Evolutionary conservation across 2,113 vertebrate genomes (phyloP).

Genomic region (Dipodomys spectabilis): DNA sequence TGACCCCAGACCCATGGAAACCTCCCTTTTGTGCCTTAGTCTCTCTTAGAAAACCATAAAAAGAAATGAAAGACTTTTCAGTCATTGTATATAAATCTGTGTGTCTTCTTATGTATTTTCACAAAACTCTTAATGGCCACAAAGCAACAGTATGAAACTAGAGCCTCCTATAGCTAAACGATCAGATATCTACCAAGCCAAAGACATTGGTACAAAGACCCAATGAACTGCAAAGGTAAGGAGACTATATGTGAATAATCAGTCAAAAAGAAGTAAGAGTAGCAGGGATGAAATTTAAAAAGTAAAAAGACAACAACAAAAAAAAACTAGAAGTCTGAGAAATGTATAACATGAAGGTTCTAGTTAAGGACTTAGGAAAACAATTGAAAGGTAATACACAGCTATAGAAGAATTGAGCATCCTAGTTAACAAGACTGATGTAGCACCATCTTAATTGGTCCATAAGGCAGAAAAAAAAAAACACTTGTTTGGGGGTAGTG

Average conservation of each 20-base stretch:
- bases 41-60: conserved; percentile 52
- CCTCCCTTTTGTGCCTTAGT: conserved; percentile 12
- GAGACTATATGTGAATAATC: neutral
- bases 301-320: neutral
- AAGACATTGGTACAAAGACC: neutral
- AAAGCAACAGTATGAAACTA: conserved; percentile 31
- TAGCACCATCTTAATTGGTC: neutral
- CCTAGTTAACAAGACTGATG: neutral
- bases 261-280: neutral
- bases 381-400: neutral
- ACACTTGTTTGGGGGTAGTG: too few species aligned
- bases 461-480: neutral
- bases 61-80: neutral
- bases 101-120: conserved; percentile 28
- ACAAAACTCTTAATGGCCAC: conserved; percentile 30
- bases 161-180: neutral
- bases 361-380: neutral
- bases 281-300: neutral
- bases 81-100: neutral
- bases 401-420: conserved; percentile 32
- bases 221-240: neutral
- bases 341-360: neutral
- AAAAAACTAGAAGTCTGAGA: neutral
- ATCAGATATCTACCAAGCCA: neutral
- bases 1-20: neutral